Conservation (phyloP, 2,888 invertebrate genomes). For the Scaptomyza cyrtandrae region DNA sequence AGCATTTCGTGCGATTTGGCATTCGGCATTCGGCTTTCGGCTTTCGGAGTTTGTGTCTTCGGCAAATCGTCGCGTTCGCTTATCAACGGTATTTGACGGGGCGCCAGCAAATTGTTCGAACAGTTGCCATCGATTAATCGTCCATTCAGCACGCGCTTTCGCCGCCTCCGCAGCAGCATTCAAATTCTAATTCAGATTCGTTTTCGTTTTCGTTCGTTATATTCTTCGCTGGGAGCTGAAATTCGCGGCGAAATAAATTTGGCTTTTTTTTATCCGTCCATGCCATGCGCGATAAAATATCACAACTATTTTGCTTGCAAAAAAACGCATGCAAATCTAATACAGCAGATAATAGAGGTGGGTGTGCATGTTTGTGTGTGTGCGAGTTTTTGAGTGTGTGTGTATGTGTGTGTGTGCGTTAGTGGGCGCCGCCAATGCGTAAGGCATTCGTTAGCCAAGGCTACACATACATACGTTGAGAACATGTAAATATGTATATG, state of each 20-base stretch:
- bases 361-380: slow-evolving; percentile 44
- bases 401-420: slow-evolving; percentile 11
- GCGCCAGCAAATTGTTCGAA: slow-evolving; percentile 59
- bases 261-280: slow-evolving; percentile 84
- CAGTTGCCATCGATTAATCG: slow-evolving; percentile 79
- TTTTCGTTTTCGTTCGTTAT: slow-evolving; percentile 20
- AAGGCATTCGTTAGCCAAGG: slow-evolving; percentile 19
- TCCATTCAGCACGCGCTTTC: slow-evolving; percentile 56
- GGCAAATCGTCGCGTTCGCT: slow-evolving; percentile 19
- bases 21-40: slow-evolving; percentile 7
- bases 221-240: slow-evolving; percentile 69
- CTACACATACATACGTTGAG: slow-evolving; percentile 1
- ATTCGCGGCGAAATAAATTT: slow-evolving; percentile 83
- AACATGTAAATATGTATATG: slow-evolving; percentile 20
- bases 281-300: slow-evolving; percentile 85
- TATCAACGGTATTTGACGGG: slow-evolving; percentile 51
- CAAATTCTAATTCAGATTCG: slow-evolving; percentile 5
- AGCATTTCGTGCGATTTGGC: slow-evolving; percentile 15
- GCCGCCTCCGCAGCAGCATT: slow-evolving; percentile 11
- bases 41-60: slow-evolving; percentile 14
- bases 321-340: slow-evolving; percentile 84
- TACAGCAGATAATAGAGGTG: slow-evolving; percentile 84
- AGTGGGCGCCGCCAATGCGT: slow-evolving; percentile 29
- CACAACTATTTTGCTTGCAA: slow-evolving; percentile 85
- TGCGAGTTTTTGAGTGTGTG: slow-evolving; percentile 3